phyloP scores from a whole-genome alignment of 2,797 vertebrate genomes.

The Australoheros facetus region DNA sequence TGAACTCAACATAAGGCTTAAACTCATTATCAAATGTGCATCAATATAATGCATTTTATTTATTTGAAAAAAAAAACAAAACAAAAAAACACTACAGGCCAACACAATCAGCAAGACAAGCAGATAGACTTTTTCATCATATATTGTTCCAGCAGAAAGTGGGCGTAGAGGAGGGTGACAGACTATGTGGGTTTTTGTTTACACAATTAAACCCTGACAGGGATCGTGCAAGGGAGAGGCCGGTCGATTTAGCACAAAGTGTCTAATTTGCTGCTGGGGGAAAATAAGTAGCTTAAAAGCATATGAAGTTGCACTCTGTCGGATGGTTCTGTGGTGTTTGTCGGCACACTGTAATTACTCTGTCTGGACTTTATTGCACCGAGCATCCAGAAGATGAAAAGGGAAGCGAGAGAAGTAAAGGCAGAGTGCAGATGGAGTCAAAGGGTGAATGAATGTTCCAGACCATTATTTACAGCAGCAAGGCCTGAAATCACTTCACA shows the following conservation, averaged over 20 bases:
- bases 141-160: constrained; percentile 13
- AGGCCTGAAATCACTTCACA: background rate
- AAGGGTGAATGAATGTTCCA: constrained; percentile 17
- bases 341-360: constrained; percentile 61
- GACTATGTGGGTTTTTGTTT: constrained; percentile 56
- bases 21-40: background rate
- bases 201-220: constrained; percentile 59
- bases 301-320: constrained; percentile 47
- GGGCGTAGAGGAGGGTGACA: background rate
- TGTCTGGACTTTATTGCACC: constrained; percentile 57
- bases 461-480: background rate
- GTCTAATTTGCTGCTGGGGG: constrained; percentile 58
- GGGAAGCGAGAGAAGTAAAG: constrained; percentile 14
- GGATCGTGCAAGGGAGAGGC: constrained; percentile 24
- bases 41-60: background rate
- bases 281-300: constrained; percentile 67
- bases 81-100: accelerated
- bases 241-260: constrained; percentile 56
- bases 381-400: constrained; percentile 45
- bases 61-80: accelerated
- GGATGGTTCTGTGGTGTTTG: constrained; percentile 54
- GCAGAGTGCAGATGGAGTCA: constrained; percentile 25
- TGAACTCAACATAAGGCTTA: background rate
- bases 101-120: constrained; percentile 1
- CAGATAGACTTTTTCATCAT: constrained; percentile 12